Evolutionary conservation across 2,888 invertebrate genomes (phyloP), one percentile per base, ranked within the genome.

Genomic region (Athalia cordata): DNA sequence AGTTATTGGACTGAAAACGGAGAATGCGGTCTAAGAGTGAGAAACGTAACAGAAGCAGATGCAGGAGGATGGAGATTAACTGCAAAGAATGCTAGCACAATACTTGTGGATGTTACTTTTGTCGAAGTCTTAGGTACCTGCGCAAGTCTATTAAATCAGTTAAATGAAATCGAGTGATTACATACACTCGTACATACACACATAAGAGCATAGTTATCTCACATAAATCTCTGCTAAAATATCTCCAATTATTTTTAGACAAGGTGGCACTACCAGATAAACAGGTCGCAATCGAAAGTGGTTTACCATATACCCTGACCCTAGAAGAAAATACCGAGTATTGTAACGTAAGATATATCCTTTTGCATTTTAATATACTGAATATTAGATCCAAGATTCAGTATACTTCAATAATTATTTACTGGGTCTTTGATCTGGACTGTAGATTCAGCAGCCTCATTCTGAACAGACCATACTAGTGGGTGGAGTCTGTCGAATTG

Each of bases 51-150:
- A 5, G 79, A 79, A 1, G 61, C 82, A 0, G 92, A 92, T 76
- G 84, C 85, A 70, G 92, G 92, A 0, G 86, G 91, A 59, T 92
- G 92, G 92, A 87, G 91, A 13, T 81, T 92, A 5, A 90, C 89
- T 0, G 88, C 91, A 0, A 78, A 80, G n/a, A 85, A 84, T 45
- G 87, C 81, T 1, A 84, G 84, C 62, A 79, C 87, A 4, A 86
- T 87, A 5, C 74, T 91, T 3, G 89, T 90, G 0, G 92, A 92
- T 5, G 91, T 91, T 90, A 88, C 88, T 8, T 90, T 90, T 81
- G 81, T 92, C 0, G 79, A 87, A 47, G 89, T 92, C 1, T 81
- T 87, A 84, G 90, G 92, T 91, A 82, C 11, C 1, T 52, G 11
- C 11, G 57, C 43, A 4, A 8, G 49, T 43, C 43, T 43, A 9